These are phyloP conservation scores for Paguma larvata DNA, from an alignment of 2,797 vertebrate species.

Conservation along the genomic window DNA sequence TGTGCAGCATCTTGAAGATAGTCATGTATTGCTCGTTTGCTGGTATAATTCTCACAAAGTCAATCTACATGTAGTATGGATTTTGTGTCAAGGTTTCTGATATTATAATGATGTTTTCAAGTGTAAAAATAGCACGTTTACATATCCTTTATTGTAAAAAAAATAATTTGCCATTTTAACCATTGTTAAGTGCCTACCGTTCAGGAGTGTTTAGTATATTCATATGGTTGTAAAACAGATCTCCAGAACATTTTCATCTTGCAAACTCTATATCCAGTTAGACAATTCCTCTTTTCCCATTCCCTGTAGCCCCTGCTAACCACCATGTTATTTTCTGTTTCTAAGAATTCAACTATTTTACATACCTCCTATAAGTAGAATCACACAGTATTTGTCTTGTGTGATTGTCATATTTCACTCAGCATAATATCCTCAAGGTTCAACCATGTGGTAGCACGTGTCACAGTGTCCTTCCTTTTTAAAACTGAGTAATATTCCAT, in stretches of 20 bases:
- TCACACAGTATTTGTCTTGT: background rate
- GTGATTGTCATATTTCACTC: background rate
- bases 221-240: background rate
- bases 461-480: background rate
- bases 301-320: too few species aligned
- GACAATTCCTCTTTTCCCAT: background rate
- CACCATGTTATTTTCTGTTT: background rate
- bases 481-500: background rate
- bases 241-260: background rate
- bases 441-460: background rate
- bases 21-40: background rate
- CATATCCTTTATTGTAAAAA: constrained; percentile 13
- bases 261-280: background rate
- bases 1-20: background rate
- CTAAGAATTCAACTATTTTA: background rate
- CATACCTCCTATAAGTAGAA: background rate
- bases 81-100: background rate
- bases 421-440: background rate
- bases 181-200: background rate
- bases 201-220: background rate
- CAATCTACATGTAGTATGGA: background rate
- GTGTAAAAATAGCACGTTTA: background rate
- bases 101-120: background rate
- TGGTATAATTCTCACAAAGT: background rate
- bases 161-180: background rate